phyloP scores from a whole-genome alignment of 2,888 invertebrate species.

The Dermolepida albohirtum region DNA sequence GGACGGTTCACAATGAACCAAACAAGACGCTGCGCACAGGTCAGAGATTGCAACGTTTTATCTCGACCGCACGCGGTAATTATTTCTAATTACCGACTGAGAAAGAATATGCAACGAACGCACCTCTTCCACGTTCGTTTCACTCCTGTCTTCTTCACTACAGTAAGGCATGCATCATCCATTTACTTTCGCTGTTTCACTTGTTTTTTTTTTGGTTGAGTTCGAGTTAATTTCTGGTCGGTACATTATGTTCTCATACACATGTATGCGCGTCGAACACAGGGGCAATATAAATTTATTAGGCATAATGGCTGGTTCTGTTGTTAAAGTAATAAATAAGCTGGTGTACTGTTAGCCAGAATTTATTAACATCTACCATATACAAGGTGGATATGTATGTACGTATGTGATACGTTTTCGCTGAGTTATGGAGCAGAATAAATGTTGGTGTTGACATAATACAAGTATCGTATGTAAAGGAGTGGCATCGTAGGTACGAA shows the following conservation, averaged over 20 bases:
- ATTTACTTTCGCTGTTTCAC: no score
- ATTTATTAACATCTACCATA: not conserved
- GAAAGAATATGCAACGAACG: not conserved
- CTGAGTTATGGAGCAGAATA: slow-evolving; percentile 9
- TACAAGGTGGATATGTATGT: not conserved
- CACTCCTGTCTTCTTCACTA: not conserved
- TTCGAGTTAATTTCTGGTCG: slow-evolving; percentile 10
- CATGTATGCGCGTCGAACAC: no score
- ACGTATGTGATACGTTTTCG: slow-evolving; percentile 1
- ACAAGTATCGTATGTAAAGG: not conserved
- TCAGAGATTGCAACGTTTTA: slow-evolving; percentile 6
- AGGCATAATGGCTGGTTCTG: slow-evolving; percentile 20
- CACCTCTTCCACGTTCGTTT: not conserved
- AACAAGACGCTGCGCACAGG: no score
- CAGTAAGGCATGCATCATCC: not conserved
- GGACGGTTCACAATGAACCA: no score
- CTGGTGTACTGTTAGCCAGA: slow-evolving; percentile 22
- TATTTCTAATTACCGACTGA: slow-evolving; percentile 34
- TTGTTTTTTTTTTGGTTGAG: not conserved
- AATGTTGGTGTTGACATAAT: slow-evolving; percentile 8
- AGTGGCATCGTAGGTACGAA: no score
- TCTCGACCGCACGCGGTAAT: slow-evolving; percentile 24
- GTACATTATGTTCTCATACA: not conserved
- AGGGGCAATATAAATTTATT: slow-evolving; percentile 24
- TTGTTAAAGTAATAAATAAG: slow-evolving; percentile 19